phyloP scores from a whole-genome alignment of 2,888 invertebrate species.

The Phaonia tiefii region DNA sequence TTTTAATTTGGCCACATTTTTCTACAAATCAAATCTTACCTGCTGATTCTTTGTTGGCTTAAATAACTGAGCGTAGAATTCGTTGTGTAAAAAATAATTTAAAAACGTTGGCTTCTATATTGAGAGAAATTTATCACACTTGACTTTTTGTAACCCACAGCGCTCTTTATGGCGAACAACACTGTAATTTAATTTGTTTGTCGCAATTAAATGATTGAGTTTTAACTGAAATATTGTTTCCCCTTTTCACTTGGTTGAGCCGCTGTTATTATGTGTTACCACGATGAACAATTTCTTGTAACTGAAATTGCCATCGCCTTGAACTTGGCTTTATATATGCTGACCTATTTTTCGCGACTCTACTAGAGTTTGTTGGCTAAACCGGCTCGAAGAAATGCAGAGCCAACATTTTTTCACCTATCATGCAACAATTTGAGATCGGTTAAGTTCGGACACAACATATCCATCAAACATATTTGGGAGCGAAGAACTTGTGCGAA shows the following conservation, averaged over 20 bases:
- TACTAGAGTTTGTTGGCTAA: slow-evolving; percentile 61
- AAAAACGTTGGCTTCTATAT: no score
- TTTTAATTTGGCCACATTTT: slow-evolving; percentile 19
- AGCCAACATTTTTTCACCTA: slow-evolving; percentile 37
- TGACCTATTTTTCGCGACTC: slow-evolving; percentile 85
- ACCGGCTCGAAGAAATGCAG: slow-evolving; percentile 67
- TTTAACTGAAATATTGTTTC: slow-evolving; percentile 1
- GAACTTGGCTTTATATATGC: slow-evolving; percentile 91
- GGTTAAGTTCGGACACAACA: slow-evolving; percentile 24
- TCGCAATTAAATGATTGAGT: slow-evolving; percentile 28
- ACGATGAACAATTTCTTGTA: slow-evolving; percentile 74
- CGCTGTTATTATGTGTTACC: slow-evolving; percentile 44
- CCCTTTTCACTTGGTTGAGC: slow-evolving; percentile 3
- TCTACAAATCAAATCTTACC: slow-evolving; percentile 49
- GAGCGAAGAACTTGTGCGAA: slow-evolving; percentile 25
- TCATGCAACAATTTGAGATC: slow-evolving; percentile 36
- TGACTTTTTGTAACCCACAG: slow-evolving; percentile 41
- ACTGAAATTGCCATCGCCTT: slow-evolving; percentile 86
- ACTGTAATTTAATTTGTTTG: slow-evolving; percentile 35
- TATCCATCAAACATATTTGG: slow-evolving; percentile 54
- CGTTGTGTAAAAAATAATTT: no score
- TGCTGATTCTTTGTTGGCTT: no score
- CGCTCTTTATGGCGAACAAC: slow-evolving; percentile 18
- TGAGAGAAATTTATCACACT: slow-evolving; percentile 45
- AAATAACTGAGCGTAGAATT: no score